These are phyloP conservation scores for Zaprionus inermis DNA, from an alignment of 1,140 invertebrate species.

Conservation along the genomic window DNA sequence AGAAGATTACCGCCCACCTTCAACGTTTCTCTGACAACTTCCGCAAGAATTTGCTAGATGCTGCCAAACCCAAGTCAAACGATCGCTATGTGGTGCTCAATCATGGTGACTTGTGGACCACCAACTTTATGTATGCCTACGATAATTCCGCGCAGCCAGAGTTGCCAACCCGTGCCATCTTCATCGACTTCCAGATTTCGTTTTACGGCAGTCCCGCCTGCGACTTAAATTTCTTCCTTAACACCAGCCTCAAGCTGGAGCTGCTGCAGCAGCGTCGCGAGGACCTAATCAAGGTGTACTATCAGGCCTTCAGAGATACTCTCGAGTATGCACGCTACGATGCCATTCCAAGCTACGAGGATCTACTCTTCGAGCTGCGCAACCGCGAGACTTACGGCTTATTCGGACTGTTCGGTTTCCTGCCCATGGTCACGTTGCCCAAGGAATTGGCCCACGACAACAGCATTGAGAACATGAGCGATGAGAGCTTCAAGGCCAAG, in stretches of 20 bases:
- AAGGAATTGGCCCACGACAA: constrained; percentile 65
- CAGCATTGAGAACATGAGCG: constrained; percentile 68
- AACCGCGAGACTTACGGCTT: constrained; percentile 76
- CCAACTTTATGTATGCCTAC: constrained; percentile 88
- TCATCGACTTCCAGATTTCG: constrained; percentile 84
- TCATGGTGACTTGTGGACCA: constrained; percentile 88
- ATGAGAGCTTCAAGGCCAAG: constrained; percentile 53
- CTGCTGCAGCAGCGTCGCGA: constrained; percentile 73
- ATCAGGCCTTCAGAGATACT: constrained; percentile 62
- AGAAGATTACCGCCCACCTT: constrained; percentile 63
- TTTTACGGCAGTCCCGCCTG: constrained; percentile 77
- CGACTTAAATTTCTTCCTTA: constrained; percentile 78
- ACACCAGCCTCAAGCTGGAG: constrained; percentile 71
- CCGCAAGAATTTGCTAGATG: constrained; percentile 63
- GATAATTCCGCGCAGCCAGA: constrained; percentile 76
- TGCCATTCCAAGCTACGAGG: constrained; percentile 80
- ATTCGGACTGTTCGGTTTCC: constrained; percentile 66
- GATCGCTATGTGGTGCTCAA: constrained; percentile 85
- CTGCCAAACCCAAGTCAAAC: constrained; percentile 60
- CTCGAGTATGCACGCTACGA: constrained; percentile 83
- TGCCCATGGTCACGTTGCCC: constrained; percentile 73
- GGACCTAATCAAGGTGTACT: constrained; percentile 77
- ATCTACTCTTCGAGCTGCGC: constrained; percentile 73
- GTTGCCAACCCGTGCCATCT: constrained; percentile 85
- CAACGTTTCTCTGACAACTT: constrained; percentile 85